phyloP scores from a whole-genome alignment of 1,140 invertebrate species.

The Drosophila triauraria region DNA sequence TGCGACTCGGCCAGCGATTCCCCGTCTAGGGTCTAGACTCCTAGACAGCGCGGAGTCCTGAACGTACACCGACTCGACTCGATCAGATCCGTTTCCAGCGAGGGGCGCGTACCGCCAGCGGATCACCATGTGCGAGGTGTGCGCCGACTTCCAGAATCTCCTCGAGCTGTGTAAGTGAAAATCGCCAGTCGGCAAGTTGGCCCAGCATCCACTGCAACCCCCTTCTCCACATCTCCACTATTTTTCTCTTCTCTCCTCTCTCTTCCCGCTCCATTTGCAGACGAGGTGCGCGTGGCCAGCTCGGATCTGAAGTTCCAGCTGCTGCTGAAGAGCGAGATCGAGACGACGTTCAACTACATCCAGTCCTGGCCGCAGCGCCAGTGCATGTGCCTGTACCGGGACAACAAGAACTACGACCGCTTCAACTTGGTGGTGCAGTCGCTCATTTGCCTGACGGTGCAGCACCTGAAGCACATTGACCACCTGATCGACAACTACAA shows the following conservation, averaged over 20 bases:
- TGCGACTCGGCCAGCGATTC: conserved; percentile 29
- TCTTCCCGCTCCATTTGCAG: conserved; percentile 76
- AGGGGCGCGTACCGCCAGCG: conserved; percentile 8
- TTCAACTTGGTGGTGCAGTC: conserved; percentile 94
- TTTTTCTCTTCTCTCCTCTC: background rate
- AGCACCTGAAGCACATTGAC: conserved; percentile 90
- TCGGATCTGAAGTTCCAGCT: conserved; percentile 88
- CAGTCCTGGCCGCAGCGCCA: conserved; percentile 91
- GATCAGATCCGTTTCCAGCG: conserved; percentile 1
- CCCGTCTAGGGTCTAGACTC: conserved; percentile 16
- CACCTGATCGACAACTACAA: conserved; percentile 86
- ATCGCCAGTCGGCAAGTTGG: conserved; percentile 40
- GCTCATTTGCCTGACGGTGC: conserved; percentile 90
- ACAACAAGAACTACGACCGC: conserved; percentile 95
- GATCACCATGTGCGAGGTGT: conserved; percentile 71
- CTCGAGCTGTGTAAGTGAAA: conserved; percentile 75
- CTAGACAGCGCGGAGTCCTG: conserved; percentile 23
- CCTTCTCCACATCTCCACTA: background rate
- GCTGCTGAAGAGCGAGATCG: conserved; percentile 88
- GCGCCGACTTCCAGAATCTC: conserved; percentile 76
- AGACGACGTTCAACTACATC: conserved; percentile 89
- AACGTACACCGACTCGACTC: conserved; percentile 2
- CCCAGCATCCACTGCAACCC: conserved; percentile 7
- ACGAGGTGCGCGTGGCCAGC: conserved; percentile 87
- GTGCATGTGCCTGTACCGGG: conserved; percentile 96